Evolutionary conservation across 2,113 vertebrate species (phyloP).

Genomic region (Halcyon malimbica): DNA sequence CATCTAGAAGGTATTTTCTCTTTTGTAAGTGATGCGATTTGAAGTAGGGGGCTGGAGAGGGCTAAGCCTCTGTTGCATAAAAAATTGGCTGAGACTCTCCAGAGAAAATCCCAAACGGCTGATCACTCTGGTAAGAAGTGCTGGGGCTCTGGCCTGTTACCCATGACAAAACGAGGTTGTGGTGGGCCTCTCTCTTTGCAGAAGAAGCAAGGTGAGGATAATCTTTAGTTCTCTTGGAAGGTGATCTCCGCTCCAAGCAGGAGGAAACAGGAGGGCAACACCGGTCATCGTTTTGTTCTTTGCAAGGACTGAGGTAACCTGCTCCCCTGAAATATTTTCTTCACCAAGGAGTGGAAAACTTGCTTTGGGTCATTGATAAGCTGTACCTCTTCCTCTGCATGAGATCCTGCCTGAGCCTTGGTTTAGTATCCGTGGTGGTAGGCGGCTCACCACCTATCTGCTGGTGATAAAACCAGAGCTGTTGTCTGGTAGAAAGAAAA

Average conservation of each 20-base stretch:
- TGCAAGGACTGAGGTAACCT: not conserved
- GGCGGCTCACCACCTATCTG: not conserved
- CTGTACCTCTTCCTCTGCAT: not conserved
- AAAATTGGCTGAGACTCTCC: not conserved
- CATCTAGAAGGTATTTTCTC: not conserved
- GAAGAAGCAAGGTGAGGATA: not conserved
- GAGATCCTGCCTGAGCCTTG: not conserved
- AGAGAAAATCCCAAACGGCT: slow-evolving; percentile 34
- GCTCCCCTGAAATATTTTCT: not conserved
- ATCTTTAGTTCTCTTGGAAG: not conserved
- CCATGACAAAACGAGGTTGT: rapidly evolving
- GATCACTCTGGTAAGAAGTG: not conserved
- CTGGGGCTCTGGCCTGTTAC: not conserved
- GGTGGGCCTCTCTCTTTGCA: not conserved
- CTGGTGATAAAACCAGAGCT: not conserved
- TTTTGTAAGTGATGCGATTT: not conserved
- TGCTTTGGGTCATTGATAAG: not conserved
- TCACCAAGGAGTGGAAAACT: not conserved
- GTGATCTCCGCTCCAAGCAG: not conserved
- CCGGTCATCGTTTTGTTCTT: not conserved
- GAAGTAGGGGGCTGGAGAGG: not conserved
- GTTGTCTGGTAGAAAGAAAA: not conserved
- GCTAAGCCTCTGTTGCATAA: slow-evolving; percentile 19
- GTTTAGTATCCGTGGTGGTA: not conserved
- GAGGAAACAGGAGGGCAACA: not conserved